phyloP scores from a whole-genome alignment of 2,888 invertebrate species.

The Xylota sylvarum region DNA sequence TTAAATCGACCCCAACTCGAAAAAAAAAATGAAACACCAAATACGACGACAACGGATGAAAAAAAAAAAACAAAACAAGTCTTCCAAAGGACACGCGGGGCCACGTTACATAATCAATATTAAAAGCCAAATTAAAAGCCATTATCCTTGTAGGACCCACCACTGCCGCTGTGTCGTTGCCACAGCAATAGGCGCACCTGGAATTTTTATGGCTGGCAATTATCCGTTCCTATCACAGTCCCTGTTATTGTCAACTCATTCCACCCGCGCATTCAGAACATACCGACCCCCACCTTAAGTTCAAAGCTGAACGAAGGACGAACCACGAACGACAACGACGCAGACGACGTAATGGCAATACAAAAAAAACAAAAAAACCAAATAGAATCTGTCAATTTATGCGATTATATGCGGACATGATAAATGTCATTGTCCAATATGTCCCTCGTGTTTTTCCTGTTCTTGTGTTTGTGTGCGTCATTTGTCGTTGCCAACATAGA shows the following conservation, averaged over 20 bases:
- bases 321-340: neutral
- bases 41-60: neutral
- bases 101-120: constrained; percentile 59
- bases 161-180: neutral
- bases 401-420: constrained; percentile 66
- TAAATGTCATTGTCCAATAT: constrained; percentile 70
- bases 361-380: constrained; percentile 7
- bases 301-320: constrained; percentile 23
- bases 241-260: constrained; percentile 37
- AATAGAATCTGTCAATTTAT: constrained; percentile 60
- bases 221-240: constrained; percentile 53
- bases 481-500: constrained; percentile 28
- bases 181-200: constrained; percentile 55
- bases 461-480: constrained; percentile 21
- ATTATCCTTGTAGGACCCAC: constrained; percentile 54
- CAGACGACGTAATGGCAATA: neutral
- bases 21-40: constrained; percentile 3
- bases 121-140: constrained; percentile 67
- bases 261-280: constrained; percentile 15
- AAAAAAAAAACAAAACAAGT: neutral
- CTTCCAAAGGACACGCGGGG: constrained; percentile 22
- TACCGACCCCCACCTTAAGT: neutral
- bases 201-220: constrained; percentile 54
- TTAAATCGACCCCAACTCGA: constrained; percentile 4
- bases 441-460: constrained; percentile 52